A percentile compares a stretch with the other conserved stretches of the same genome.
Conservation (phyloP, 2,113 vertebrate genomes). For the Zosterops borbonicus region DNA sequence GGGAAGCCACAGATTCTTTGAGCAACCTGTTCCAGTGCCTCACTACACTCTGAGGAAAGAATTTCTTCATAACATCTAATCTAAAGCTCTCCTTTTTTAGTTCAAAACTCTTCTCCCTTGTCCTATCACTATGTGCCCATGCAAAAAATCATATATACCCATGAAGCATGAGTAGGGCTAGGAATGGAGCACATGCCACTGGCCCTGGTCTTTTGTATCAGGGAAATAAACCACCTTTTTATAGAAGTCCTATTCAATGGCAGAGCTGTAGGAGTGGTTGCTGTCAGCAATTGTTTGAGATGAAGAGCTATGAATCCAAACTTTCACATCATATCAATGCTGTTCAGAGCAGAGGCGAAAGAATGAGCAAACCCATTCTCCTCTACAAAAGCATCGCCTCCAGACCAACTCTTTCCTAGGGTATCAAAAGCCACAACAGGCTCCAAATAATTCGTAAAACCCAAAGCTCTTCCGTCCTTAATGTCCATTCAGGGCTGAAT, state of each 20-base stretch:
- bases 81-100: background rate
- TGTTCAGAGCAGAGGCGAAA: background rate
- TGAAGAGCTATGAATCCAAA: background rate
- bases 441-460: background rate
- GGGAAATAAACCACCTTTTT: background rate
- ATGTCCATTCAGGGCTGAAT: background rate
- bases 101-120: background rate
- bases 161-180: background rate
- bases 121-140: background rate
- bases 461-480: background rate
- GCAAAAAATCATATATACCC: background rate
- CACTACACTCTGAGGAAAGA: background rate
- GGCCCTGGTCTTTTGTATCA: background rate
- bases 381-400: background rate
- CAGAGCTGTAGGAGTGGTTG: background rate
- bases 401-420: background rate
- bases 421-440: background rate
- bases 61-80: background rate
- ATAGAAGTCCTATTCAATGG: background rate
- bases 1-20: background rate
- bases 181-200: background rate
- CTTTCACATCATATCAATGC: background rate
- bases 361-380: background rate
- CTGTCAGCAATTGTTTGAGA: background rate
- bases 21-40: background rate